Evolutionary conservation across 2,888 invertebrate genomes (phyloP).

Genomic region (Encarsia formosa): DNA sequence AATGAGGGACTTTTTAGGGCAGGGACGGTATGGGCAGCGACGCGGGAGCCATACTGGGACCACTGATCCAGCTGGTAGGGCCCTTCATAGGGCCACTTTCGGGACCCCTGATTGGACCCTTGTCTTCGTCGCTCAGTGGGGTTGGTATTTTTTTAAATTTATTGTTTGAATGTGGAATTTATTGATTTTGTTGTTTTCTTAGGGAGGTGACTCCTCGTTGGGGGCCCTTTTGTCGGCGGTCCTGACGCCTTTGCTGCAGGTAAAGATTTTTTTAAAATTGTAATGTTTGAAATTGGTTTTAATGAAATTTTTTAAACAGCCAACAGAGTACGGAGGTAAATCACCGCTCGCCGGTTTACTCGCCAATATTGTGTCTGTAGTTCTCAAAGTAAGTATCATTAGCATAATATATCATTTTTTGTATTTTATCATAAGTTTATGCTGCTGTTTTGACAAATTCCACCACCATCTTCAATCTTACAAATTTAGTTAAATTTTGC

Average conservation of each 20-base stretch:
- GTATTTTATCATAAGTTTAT: too few relatives aligned
- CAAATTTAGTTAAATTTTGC: too few relatives aligned
- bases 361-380: conserved; percentile 38
- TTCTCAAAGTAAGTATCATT: conserved; percentile 46
- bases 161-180: neutral
- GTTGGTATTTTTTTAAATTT: conserved; percentile 34
- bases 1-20: conserved; percentile 34
- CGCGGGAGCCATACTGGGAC: conserved; percentile 41
- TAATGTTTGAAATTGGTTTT: conserved; percentile 9
- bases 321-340: conserved; percentile 38
- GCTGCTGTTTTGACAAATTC: too few relatives aligned
- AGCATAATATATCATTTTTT: too few relatives aligned
- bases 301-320: too few relatives aligned
- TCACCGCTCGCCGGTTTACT: conserved; percentile 39
- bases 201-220: conserved; percentile 34
- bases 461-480: too few relatives aligned
- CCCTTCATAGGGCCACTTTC: conserved; percentile 44
- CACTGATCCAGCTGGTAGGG: conserved; percentile 38
- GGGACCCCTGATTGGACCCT: conserved; percentile 43
- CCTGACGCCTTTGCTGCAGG: conserved; percentile 40
- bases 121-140: conserved; percentile 39
- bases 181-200: neutral
- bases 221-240: conserved; percentile 34
- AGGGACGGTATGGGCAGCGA: conserved; percentile 41
- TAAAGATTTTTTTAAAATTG: conserved; percentile 24